These are phyloP conservation scores for Passer domesticus DNA, from an alignment of 2,113 vertebrate genomes.

Conservation along the genomic window DNA sequence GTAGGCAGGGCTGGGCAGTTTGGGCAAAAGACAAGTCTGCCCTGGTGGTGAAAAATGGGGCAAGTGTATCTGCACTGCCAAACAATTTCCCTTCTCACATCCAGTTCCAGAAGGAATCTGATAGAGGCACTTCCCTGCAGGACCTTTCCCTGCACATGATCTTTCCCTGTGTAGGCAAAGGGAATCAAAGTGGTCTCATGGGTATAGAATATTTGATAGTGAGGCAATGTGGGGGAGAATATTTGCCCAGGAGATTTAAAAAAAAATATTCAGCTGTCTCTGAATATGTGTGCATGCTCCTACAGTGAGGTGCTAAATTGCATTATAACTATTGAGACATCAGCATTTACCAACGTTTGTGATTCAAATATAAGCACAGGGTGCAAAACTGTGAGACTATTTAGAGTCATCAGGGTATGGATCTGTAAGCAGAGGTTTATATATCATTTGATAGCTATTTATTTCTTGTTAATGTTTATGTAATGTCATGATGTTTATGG, in stretches of 20 bases:
- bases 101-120: neutral
- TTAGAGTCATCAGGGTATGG: neutral
- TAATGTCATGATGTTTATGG: neutral
- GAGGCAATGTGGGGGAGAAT: neutral
- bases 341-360: neutral
- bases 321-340: slow-evolving; percentile 2
- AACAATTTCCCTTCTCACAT: neutral
- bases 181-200: neutral
- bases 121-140: neutral
- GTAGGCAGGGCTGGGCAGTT: neutral
- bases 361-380: neutral
- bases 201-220: neutral
- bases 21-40: neutral
- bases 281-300: neutral
- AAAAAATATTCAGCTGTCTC: neutral
- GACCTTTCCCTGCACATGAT: neutral
- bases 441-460: neutral
- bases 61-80: neutral
- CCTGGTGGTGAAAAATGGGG: neutral
- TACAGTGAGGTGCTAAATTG: neutral
- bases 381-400: neutral
- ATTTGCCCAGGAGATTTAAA: neutral
- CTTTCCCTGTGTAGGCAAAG: neutral
- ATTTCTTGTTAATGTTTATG: neutral
- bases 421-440: neutral